phyloP scores from a whole-genome alignment of 1,140 invertebrate genomes.

The Pseudoatta argentina region DNA sequence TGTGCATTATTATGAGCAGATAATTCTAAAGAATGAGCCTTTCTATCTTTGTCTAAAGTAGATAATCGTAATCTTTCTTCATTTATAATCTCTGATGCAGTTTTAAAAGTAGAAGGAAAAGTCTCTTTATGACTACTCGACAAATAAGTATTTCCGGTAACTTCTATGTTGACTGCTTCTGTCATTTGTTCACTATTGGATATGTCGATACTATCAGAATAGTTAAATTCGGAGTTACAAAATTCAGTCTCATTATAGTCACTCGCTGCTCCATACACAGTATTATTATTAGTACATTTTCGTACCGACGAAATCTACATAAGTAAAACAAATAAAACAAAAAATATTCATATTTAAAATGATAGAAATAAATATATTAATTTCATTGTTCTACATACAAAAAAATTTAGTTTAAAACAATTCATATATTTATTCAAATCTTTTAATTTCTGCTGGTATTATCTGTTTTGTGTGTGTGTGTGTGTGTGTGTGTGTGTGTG shows the following conservation, averaged over 20 bases:
- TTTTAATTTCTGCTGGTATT: not conserved
- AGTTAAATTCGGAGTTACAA: not conserved
- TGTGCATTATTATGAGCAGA: conserved; percentile 16
- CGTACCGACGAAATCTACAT: conserved; percentile 72
- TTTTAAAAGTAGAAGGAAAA: conserved; percentile 72
- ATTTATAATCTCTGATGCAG: conserved; percentile 77
- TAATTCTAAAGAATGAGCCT: conserved; percentile 16
- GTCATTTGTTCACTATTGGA: not conserved
- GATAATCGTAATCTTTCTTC: conserved; percentile 21
- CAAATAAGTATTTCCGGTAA: not conserved
- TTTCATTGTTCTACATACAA: not conserved
- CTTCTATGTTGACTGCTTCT: not conserved
- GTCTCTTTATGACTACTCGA: conserved; percentile 22
- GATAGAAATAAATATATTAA: not conserved
- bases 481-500: too few species aligned
- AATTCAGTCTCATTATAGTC: conserved; percentile 48
- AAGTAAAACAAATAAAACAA: conserved; percentile 32
- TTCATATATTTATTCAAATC: not conserved
- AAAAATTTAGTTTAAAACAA: conserved; percentile 17
- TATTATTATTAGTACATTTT: conserved; percentile 65
- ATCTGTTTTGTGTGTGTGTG: not conserved
- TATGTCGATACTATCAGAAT: conserved; percentile 13
- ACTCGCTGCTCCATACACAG: conserved; percentile 62
- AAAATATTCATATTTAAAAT: not conserved
- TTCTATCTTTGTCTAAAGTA: conserved; percentile 10